Evolutionary conservation across 2,113 vertebrate genomes (phyloP).

Genomic region (Caranx ignobilis): DNA sequence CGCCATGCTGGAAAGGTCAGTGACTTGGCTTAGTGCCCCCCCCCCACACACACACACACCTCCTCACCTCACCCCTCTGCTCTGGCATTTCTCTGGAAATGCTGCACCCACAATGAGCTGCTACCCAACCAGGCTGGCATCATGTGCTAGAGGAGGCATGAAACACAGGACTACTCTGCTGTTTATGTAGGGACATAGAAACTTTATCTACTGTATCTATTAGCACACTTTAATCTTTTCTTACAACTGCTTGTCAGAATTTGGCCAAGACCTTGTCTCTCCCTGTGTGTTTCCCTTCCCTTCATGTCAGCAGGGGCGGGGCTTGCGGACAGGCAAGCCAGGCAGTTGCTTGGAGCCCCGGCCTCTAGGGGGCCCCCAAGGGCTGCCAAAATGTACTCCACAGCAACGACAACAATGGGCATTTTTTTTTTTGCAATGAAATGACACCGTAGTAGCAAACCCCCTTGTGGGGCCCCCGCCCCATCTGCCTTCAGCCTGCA

Average conservation of each 20-base stretch:
- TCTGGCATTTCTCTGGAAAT: constrained; percentile 54
- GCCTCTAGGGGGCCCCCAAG: too few relatives aligned
- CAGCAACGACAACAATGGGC: too few relatives aligned
- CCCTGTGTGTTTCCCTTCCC: too few relatives aligned
- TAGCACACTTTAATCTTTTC: neutral
- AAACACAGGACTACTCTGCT: constrained; percentile 12
- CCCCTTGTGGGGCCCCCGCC: too few relatives aligned
- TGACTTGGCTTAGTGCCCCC: constrained; percentile 63
- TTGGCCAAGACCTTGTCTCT: too few relatives aligned
- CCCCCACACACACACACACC: constrained; percentile 7
- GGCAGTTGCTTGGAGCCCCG: too few relatives aligned
- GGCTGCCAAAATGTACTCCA: too few relatives aligned
- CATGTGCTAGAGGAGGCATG: neutral
- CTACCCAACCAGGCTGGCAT: constrained; percentile 37
- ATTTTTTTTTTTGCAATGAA: too few relatives aligned
- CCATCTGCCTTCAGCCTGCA: too few relatives aligned
- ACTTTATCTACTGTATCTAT: constrained; percentile 1
- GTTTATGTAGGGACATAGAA: neutral
- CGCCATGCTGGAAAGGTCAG: constrained; percentile 79
- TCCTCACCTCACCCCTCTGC: neutral
- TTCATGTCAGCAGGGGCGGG: too few relatives aligned
- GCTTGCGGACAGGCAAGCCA: too few relatives aligned
- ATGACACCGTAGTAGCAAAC: too few relatives aligned
- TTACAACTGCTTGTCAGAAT: neutral
- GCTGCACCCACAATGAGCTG: constrained; percentile 32